Conservation (phyloP, 2,797 vertebrate genomes). For the Pelobates cultripes region DNA sequence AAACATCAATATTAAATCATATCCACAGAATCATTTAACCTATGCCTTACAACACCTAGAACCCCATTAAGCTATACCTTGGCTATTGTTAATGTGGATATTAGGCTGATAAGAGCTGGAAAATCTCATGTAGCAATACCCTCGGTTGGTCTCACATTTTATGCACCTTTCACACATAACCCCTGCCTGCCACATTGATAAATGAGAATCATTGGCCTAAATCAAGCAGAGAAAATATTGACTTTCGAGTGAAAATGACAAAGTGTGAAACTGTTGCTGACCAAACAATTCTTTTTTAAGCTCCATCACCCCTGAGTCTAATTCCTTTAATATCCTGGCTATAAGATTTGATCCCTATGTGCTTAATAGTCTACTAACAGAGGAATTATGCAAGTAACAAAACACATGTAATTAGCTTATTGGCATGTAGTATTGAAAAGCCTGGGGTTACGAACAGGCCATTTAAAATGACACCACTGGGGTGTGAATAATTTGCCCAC, state of each 20-base stretch:
- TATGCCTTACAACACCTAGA: too few relatives aligned
- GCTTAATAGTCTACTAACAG: slow-evolving; percentile 27
- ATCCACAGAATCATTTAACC: too few relatives aligned
- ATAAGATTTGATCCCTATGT: slow-evolving; percentile 40
- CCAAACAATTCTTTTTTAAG: slow-evolving; percentile 49
- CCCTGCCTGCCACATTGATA: slow-evolving; percentile 37
- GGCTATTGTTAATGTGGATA: too few relatives aligned
- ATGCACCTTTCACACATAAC: slow-evolving; percentile 5
- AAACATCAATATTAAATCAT: too few relatives aligned
- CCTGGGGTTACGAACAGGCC: slow-evolving; percentile 19
- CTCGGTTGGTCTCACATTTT: neutral
- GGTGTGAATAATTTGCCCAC: slow-evolving; percentile 42
- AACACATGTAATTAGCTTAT: slow-evolving; percentile 47
- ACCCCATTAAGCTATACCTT: too few relatives aligned
- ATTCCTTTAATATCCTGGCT: slow-evolving; percentile 42
- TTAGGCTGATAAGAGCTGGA: neutral
- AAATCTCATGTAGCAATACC: neutral
- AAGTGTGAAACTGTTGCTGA: slow-evolving; percentile 49
- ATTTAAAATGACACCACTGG: slow-evolving; percentile 21
- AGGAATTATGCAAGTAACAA: slow-evolving; percentile 42
- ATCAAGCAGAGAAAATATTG: slow-evolving; percentile 49
- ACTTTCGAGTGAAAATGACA: slow-evolving; percentile 49
- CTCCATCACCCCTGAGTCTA: slow-evolving; percentile 31
- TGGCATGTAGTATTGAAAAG: slow-evolving; percentile 35
- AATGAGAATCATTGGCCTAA: slow-evolving; percentile 44